These are phyloP conservation scores for Drosophila lini DNA, from an alignment of 1,140 invertebrate genomes.

Conservation along the genomic window DNA sequence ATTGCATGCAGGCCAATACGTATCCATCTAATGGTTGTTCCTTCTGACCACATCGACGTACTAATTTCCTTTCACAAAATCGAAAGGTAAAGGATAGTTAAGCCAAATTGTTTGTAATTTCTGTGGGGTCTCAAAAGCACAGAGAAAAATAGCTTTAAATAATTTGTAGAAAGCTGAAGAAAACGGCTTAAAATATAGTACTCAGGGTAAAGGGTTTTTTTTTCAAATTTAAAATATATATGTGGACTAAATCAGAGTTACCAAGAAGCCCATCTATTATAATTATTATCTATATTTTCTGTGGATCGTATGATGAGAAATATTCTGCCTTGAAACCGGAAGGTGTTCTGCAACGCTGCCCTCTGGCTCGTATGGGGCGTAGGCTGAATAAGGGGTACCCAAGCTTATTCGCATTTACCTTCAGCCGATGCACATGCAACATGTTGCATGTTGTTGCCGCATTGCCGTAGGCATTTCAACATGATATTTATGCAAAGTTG, in stretches of 20 bases:
- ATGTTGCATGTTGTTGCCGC: slow-evolving; percentile 73
- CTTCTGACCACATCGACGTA: neutral
- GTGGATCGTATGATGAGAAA: neutral
- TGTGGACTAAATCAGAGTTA: neutral
- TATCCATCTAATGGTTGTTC: slow-evolving; percentile 17
- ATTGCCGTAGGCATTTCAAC: slow-evolving; percentile 48
- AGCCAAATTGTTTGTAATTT: neutral
- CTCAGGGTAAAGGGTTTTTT: neutral
- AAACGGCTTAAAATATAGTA: neutral
- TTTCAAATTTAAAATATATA: neutral
- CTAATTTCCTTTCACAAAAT: slow-evolving; percentile 25
- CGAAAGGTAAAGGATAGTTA: slow-evolving; percentile 3
- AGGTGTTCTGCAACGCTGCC: slow-evolving; percentile 41
- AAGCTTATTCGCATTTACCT: slow-evolving; percentile 46
- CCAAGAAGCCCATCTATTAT: neutral
- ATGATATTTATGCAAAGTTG: slow-evolving; percentile 47
- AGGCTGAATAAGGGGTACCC: slow-evolving; percentile 4
- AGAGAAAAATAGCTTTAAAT: neutral
- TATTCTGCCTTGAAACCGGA: slow-evolving; percentile 19
- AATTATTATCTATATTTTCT: slow-evolving; percentile 11
- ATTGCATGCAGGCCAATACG: slow-evolving; percentile 17
- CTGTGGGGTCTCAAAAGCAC: neutral
- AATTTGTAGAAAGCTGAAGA: neutral
- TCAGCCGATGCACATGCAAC: slow-evolving; percentile 69
- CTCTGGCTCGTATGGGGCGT: slow-evolving; percentile 4